Conservation (phyloP, 2,797 vertebrate genomes). For the Lepilemur ruficaudatus region DNA sequence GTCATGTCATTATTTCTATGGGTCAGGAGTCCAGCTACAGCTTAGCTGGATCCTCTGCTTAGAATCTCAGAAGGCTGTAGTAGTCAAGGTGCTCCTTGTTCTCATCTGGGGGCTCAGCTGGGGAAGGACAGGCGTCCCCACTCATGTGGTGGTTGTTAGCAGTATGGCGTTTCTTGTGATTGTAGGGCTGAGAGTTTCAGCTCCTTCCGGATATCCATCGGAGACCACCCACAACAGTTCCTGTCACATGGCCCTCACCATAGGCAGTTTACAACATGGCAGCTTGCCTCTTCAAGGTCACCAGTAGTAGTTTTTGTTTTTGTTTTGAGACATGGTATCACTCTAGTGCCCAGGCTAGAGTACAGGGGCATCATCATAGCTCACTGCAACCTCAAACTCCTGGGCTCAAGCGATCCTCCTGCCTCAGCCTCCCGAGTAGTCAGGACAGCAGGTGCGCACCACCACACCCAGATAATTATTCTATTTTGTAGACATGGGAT, state of each 20-base stretch:
- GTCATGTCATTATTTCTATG: not conserved
- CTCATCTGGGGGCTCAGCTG: not conserved
- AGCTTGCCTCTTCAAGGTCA: not conserved
- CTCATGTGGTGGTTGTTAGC: not conserved
- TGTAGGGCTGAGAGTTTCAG: not conserved
- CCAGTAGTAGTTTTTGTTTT: too few species aligned
- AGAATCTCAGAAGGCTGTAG: not conserved
- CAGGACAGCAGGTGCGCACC: too few species aligned
- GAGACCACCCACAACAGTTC: not conserved
- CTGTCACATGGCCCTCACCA: not conserved
- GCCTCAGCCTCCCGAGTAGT: too few species aligned
- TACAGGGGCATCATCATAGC: too few species aligned
- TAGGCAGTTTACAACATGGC: not conserved
- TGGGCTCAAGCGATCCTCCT: too few species aligned
- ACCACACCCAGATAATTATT: too few species aligned
- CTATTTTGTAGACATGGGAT: too few species aligned
- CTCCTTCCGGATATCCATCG: not conserved
- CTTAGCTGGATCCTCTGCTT: not conserved
- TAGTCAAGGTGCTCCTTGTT: not conserved
- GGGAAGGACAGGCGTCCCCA: too few species aligned
- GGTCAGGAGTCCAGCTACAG: not conserved
- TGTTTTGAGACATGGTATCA: too few species aligned
- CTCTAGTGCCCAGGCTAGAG: too few species aligned
- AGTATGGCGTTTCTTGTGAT: not conserved
- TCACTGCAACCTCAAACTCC: too few species aligned